phyloP scores from a whole-genome alignment of 2,888 invertebrate genomes.

The Epirrhoe alternata region DNA sequence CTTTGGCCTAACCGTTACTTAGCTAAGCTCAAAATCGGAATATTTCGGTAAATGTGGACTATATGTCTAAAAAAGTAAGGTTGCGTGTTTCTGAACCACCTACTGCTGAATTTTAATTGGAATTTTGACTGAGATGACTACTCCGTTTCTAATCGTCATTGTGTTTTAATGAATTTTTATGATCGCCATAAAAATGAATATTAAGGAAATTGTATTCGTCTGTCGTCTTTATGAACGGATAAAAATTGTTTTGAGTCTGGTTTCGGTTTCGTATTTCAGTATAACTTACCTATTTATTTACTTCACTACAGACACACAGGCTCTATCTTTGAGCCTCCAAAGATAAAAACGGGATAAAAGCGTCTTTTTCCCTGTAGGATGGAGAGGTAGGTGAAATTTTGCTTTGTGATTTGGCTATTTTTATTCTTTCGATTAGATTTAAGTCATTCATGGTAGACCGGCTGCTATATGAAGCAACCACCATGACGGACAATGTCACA shows the following conservation, averaged over 20 bases:
- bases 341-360: background rate
- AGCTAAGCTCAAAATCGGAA: background rate
- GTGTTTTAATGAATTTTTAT: background rate
- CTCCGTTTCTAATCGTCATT: background rate
- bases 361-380: background rate
- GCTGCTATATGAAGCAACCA: background rate
- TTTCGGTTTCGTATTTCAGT: no score
- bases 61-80: background rate
- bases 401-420: no score
- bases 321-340: background rate
- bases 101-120: background rate
- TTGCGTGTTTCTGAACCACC: background rate
- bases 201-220: background rate
- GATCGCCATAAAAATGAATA: background rate
- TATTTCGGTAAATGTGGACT: background rate
- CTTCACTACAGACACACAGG: no score
- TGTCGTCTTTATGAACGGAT: background rate
- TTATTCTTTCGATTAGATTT: no score
- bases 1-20: constrained; percentile 21
- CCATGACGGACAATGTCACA: constrained; percentile 18
- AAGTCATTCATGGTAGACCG: no score
- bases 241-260: no score
- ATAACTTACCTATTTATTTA: no score
- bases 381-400: no score
- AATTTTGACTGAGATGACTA: background rate